Percentiles rank a stretch among this genome's conserved stretches.
These are phyloP conservation scores for Pteropus rufus DNA, from an alignment of 2,797 vertebrate species.

Conservation along the genomic window DNA sequence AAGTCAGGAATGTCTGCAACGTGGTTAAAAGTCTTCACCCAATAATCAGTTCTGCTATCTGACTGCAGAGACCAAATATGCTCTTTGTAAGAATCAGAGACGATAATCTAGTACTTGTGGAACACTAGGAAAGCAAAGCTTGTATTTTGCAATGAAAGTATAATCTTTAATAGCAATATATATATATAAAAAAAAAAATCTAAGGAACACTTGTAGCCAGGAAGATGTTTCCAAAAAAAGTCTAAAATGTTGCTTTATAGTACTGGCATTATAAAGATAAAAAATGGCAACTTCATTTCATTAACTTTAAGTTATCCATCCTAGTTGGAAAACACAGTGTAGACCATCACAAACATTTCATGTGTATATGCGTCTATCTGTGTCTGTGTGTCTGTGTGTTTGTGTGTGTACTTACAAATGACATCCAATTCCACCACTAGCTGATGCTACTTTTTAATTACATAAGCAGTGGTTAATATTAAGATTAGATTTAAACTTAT, in stretches of 20 bases:
- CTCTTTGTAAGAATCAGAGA: not conserved
- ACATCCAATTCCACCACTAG: not conserved
- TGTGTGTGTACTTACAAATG: not conserved
- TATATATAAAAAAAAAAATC: not conserved
- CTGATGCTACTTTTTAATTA: slow-evolving; percentile 67
- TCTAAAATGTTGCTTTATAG: not conserved
- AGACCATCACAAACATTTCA: not conserved
- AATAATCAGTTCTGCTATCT: not conserved
- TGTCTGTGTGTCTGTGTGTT: not conserved
- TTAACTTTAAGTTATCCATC: not conserved
- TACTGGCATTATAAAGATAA: not conserved
- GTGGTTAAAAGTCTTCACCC: not conserved
- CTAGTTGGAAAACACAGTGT: not conserved
- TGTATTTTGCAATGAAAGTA: not conserved
- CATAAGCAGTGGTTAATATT: slow-evolving; percentile 74
- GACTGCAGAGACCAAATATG: not conserved
- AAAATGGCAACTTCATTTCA: not conserved
- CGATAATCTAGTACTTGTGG: not conserved
- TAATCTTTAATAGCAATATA: not conserved
- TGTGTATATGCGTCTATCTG: not conserved
- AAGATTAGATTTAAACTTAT: slow-evolving; percentile 76
- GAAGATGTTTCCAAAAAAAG: not conserved
- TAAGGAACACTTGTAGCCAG: not conserved
- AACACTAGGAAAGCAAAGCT: not conserved
- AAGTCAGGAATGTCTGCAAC: not conserved